Evolutionary conservation across 1,140 invertebrate genomes (phyloP), one percentile per base, ranked within the genome.

Genomic region (Drosophila mauritiana): DNA sequence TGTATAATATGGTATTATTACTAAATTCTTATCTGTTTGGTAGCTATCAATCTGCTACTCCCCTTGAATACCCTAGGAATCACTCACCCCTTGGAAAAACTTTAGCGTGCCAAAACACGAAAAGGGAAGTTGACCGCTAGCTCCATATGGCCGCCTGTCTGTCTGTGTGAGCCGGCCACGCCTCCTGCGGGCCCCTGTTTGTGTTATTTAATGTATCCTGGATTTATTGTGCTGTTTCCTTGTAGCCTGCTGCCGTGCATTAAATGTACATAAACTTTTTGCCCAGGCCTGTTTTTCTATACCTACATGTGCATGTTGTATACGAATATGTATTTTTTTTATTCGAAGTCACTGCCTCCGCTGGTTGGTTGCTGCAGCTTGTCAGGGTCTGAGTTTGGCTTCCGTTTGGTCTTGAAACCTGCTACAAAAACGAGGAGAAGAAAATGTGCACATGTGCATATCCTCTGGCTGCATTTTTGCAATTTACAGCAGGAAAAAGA

Each of bases 171-270:
- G 64, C 37, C 58, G 42, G 52, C 43, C 56, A 68, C 64, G 64
- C 64, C 64, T 61, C 46, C 31, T 48, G 25, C 4, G 22, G 31
- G 46, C 10, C 20, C 45, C 37, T 64, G 49, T 49, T 59, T 83
- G 76, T 88, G 84, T 88, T 83, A 88, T 80, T 88, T 88, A 88
- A 88, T 88, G 84, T 88, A 88, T 88, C 84, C 84, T 89, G 84
- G 77, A 88, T 88, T 88, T 88, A 88, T 88, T 88, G 84, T 83
- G 73, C 64, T 89, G 84, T 83, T 88, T 88, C 79, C 84, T 88
- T 82, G 74, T 70, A 59, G 75, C 70, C 76, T 77, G 83, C 83
- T 79, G 83, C 76, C 76, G 68, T 74, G 80, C 73, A 89, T 89
- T 88, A 88, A 86, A 86, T 83, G 83, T 79, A 83, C 79, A 86